Evolutionary conservation across 2,113 vertebrate genomes (phyloP), one percentile per base, ranked within the genome.

Genomic region (Cnemophilus loriae): DNA sequence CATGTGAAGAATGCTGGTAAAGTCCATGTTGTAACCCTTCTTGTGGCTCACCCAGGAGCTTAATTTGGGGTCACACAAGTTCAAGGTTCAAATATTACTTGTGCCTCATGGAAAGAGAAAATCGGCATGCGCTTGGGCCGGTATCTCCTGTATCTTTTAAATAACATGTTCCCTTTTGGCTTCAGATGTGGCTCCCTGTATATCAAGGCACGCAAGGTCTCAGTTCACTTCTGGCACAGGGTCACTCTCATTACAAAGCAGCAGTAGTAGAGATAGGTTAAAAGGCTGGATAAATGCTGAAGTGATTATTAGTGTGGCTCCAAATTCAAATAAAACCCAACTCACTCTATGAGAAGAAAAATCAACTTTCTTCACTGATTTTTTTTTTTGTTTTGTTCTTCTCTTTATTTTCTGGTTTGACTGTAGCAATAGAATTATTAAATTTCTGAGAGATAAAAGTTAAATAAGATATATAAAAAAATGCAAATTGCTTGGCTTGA

Each of bases 1-100:
- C 91, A 96, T 89, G 82, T 80, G 60, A 93, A 69, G 83, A 95
- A 93, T 90, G 83, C 83, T 84, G 68, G 47, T 82, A 24, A 93
- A 81, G 68, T 42, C 83, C 14, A 0, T 61, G 22, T 80, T 74
- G 30, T 21, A 53, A 59, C 39, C 24, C 42, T 85, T 76, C 65
- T 50, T 44, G 47, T 90, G 86, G 80, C 47, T 92, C 56, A 68
- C 27, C 16, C 68, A 24, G 4, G 12, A 81, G 56, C 37, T 86
- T 78, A 30, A 61, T 74, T 90, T 92, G 30, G 56, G 68, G 64
- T 84, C 63, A 41, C 28, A 26, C 41, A 89, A 74, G 41, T 59
- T 80, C 30, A 53, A 60, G 33, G 47, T 87, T 95, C 73, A 87
- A 92, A 53, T 78, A 59, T 28, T 56, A 41, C n/a, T 84, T 75